A percentile compares a stretch with the other conserved stretches of the same genome.
Conservation (phyloP, 2,888 invertebrate species). For the Therioaphis trifolii region DNA sequence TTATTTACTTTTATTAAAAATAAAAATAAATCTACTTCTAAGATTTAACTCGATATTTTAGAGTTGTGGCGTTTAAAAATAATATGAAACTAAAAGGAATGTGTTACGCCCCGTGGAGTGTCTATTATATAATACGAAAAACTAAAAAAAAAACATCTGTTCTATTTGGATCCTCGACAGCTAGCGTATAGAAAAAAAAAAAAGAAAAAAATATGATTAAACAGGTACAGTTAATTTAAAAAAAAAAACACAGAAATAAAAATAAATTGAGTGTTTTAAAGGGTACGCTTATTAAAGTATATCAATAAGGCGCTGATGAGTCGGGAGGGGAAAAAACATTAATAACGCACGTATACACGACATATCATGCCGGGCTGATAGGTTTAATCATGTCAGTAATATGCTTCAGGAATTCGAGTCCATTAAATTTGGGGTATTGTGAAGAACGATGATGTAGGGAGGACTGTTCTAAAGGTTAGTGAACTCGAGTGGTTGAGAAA, state of each 20-base stretch:
- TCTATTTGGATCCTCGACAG: neutral
- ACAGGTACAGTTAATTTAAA: slow-evolving; percentile 26
- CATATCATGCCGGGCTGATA: neutral
- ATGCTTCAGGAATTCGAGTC: slow-evolving; percentile 25
- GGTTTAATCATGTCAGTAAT: slow-evolving; percentile 27
- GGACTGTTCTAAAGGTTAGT: slow-evolving; percentile 18
- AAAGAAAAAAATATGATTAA: neutral
- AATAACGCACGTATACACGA: neutral
- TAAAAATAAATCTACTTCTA: slow-evolving; percentile 8
- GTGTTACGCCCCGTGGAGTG: slow-evolving; percentile 34
- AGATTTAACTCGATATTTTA: neutral
- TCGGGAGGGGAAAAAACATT: slow-evolving; percentile 4
- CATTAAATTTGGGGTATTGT: slow-evolving; percentile 37
- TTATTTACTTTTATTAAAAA: slow-evolving; percentile 21
- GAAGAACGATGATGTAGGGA: neutral
- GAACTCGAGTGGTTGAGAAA: slow-evolving; percentile 19
- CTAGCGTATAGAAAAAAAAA: too few species aligned
- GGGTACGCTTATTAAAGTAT: slow-evolving; percentile 12
- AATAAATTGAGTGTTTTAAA: slow-evolving; percentile 21
- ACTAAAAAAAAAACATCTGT: slow-evolving; percentile 27
- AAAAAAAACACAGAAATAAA: slow-evolving; percentile 26
- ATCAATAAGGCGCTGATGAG: slow-evolving; percentile 25
- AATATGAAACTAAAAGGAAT: slow-evolving; percentile 31
- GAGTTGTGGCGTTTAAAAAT: neutral
- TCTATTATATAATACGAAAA: neutral